Conservation (phyloP, 2,797 vertebrate genomes). For the Eulemur albifrons region DNA sequence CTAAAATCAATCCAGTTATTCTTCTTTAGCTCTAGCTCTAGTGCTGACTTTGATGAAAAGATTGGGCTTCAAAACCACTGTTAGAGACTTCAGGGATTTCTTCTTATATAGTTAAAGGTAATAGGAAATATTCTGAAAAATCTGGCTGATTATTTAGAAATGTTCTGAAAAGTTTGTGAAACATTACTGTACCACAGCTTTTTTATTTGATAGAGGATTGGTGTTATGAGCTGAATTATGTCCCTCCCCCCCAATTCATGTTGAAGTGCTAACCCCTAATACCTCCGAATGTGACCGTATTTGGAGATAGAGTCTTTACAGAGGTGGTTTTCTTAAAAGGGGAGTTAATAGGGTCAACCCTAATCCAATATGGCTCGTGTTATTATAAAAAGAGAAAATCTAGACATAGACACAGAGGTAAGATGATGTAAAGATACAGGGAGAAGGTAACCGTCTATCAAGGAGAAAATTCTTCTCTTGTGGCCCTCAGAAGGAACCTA, state of each 20-base stretch:
- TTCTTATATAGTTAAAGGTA: background rate
- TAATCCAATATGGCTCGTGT: background rate
- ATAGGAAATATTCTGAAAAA: constrained; percentile 22
- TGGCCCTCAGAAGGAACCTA: background rate
- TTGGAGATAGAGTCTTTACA: background rate
- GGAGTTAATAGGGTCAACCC: background rate
- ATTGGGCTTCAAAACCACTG: background rate
- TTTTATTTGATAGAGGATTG: background rate
- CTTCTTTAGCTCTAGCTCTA: background rate
- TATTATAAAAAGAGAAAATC: background rate
- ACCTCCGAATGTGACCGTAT: background rate
- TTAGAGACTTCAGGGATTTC: background rate
- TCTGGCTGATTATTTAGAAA: background rate
- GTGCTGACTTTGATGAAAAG: background rate
- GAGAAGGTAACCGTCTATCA: background rate
- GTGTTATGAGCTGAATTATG: background rate
- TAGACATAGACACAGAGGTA: background rate
- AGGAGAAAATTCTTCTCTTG: background rate
- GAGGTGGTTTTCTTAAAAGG: background rate
- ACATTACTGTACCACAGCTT: background rate
- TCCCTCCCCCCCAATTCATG: background rate
- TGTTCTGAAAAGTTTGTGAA: background rate
- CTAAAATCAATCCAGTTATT: background rate
- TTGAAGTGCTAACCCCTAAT: background rate
- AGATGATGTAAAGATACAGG: background rate